Base-by-base conservation (phyloP, 2,888 invertebrate species). In the Spilarctia lutea region DNA sequence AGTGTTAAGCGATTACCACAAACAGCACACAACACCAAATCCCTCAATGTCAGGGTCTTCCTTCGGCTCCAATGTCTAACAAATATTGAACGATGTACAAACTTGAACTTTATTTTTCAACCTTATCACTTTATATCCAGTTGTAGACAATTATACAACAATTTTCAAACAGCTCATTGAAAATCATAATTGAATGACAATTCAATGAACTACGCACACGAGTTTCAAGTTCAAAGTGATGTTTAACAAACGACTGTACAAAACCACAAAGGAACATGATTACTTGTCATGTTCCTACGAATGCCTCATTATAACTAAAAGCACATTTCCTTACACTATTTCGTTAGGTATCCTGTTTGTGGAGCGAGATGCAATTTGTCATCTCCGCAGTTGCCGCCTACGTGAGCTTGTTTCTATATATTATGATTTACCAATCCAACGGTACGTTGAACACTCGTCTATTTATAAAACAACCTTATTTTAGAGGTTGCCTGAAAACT, bases 381-480 rank as follows among this genome's bases (percentile, higher is more conserved):
- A 78, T 74, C 74, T 80, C 76, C 81, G 67, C 69, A 75, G 76
- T 80, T 73, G 79, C 85, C 79, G 33, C 89, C 86, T 82, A 87
- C 88, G 86, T 85, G 79, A 77, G 76, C 78, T 79, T 83, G 87
- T 86, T 85, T 90, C 88, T 92, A 91, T 92, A 91, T 92, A 91
- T 88, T 91, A 88, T 90, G 85, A 88, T 90, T 90, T 90, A 90
- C 90, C 86, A 87, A 91, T 89, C 86, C 86, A 86, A 85, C 80
- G 79, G 71, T 72, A 76, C 82, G 80, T 88, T 88, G 83, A 85
- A 86, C 87, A 86, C 86, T 82, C 81, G 52, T 79, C 88, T 93
- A 92, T 90, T 88, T 87, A 87, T 91, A 92, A 90, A 86, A 83
- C 86, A 88, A 89, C 88, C 89, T 91, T 91, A 92, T 91, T 91